Evolutionary conservation across 2,797 vertebrate genomes (phyloP), one percentile per base, ranked within the genome.

Genomic region (Hemitrygon akajei): DNA sequence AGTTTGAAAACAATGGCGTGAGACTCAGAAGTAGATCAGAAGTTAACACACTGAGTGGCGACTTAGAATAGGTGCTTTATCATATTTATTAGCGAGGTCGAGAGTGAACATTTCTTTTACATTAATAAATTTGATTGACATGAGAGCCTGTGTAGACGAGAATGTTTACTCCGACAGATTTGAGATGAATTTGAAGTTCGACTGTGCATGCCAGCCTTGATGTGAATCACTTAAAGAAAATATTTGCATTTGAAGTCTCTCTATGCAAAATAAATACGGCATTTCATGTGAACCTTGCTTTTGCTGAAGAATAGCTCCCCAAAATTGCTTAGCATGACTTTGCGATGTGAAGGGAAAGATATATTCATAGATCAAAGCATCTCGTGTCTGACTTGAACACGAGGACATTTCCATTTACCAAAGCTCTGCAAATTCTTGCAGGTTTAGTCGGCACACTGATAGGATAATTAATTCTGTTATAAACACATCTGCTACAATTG

Each of bases 221-320:
- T 69, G n/a, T 69, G 86, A 69, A 89, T 89, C 66, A 89, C 86
- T 89, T 89, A 69, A 47, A 69, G 86, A 89, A 89, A 89, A 89
- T 89, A 89, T 89, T 89, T 89, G 86, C n/a, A 69, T 37, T 89
- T 69, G 66, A 89, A 89, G 86, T 66, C 86, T 7, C 63, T 37
- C 86, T 69, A 16, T 89, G 86, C n/a, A 89, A 89, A 69, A 89
- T 89, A 89, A 89, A 89, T 89, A 69, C 69, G 66, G 86, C 86
- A 89, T 34, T 37, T 34, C 30, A 69, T 69, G 63, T 69, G 86
- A 89, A 89, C 63, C 63, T 89, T 69, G 86, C 66, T 69, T 63
- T 89, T 89, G 86, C 60, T 69, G 5, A 69, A 69, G 86, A 89
- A 89, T 89, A 69, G 86, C n/a, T 89, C 16, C 60, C 63, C 18